Conservation (phyloP, 2,113 vertebrate genomes). For the Albula glossodonta region DNA sequence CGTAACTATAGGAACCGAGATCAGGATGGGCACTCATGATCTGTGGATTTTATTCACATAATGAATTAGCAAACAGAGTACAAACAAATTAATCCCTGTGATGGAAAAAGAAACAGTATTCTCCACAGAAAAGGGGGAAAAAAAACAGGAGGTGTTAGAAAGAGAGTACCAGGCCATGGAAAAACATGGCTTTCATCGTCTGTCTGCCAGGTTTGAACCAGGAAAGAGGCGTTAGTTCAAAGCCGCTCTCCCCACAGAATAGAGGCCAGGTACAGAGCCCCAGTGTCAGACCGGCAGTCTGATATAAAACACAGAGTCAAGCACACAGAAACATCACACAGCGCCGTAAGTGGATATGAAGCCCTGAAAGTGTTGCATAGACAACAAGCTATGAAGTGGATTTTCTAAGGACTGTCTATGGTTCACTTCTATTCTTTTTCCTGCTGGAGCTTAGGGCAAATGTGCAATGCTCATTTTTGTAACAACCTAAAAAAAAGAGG, state of each 20-base stretch:
- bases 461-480: neutral
- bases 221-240: neutral
- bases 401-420: neutral
- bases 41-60: conserved; percentile 5
- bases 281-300: neutral
- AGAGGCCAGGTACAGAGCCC: neutral
- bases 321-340: neutral
- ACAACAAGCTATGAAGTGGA: neutral
- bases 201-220: neutral
- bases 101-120: conserved; percentile 13
- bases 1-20: conserved; percentile 6
- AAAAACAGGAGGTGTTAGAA: neutral
- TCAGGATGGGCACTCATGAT: neutral
- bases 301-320: conserved; percentile 23
- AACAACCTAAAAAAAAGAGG: too few relatives aligned
- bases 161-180: conserved; percentile 9
- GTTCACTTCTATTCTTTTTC: neutral
- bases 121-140: neutral
- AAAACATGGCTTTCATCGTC: neutral
- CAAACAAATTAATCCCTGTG: conserved; percentile 23
- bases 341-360: conserved; percentile 6
- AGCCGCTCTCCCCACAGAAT: neutral
- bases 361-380: neutral
- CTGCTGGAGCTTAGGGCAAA: neutral
- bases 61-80: conserved; percentile 22